Base-by-base conservation (phyloP, 1,140 invertebrate genomes). In the Achatina immaculata region DNA sequence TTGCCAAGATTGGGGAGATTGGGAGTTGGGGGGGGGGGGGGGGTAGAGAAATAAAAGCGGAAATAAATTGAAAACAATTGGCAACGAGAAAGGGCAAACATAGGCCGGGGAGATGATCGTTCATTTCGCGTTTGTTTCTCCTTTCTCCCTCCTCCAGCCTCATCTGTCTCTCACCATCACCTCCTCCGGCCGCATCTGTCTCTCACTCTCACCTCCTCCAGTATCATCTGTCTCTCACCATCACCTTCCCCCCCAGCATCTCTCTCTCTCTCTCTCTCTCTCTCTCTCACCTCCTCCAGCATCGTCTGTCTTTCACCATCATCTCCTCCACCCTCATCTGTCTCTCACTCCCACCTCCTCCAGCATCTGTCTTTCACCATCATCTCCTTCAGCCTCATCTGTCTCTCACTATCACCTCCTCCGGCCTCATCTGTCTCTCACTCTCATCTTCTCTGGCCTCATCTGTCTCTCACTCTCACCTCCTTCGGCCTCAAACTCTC, bases 261-360 rank as follows among this genome's bases (percentile, higher is more conserved):
- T n/a, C n/a, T n/a, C n/a, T n/a, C n/a, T n/a, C n/a, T n/a, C n/a
- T 51, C 28, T 58, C 31, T 76, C 74, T 55, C 45, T 62, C 51
- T 62, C n/a, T 62, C 55, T 62, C 43, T 48, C n/a, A n/a, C 43
- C 19, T 45, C 28, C 73, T 72, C 69, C 40, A 9, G 9, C 69
- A 19, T 42, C 28, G 21, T 75, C 42, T 75, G 19, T 48, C 42
- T 48, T 28, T 42, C 42, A 19, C 38, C 31, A 14, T 40, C 38
- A 14, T 34, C 31, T 31, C 14, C 45, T 28, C 28, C 16, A 21
- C 40, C 69, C 28, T n/a, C 45, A n/a, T 75, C 45, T 48, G 40
- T 75, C 73, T 31, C 16, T 51, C 42, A 28, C 45, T 51, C 36
- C 43, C 73, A 7, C 45, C 42, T 48, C 45, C 31, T 19, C n/a